A percentile compares a stretch with the other conserved stretches of the same genome.
Evolutionary conservation across 2,113 vertebrate species (phyloP).

Genomic region (Engraulis encrasicolus): DNA sequence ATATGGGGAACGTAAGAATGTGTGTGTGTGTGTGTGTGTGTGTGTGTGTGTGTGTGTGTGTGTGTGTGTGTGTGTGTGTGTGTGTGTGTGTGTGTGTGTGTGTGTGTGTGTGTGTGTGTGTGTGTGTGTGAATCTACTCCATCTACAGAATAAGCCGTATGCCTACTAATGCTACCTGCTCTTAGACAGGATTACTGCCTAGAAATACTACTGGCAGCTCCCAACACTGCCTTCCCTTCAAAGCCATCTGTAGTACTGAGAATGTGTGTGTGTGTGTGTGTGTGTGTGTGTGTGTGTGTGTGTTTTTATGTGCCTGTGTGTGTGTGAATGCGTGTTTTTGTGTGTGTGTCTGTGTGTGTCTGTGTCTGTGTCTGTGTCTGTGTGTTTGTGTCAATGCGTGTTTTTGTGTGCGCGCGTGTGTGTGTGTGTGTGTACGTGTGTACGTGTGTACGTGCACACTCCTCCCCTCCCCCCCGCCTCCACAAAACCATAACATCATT

Average conservation of each 20-base stretch:
- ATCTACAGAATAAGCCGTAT: constrained; percentile 34
- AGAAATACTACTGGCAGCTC: constrained; percentile 30
- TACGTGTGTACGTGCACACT: not conserved
- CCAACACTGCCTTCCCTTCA: constrained; percentile 25
- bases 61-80: constrained; percentile 52
- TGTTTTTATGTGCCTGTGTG: not conserved
- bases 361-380: not conserved
- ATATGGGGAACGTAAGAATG: no score
- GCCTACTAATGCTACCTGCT: constrained; percentile 51
- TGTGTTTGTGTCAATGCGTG: not conserved
- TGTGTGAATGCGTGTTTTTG: not conserved
- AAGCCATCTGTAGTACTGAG: not conserved
- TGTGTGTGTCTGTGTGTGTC: not conserved
- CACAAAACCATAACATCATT: constrained; percentile 56
- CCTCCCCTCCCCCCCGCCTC: constrained; percentile 17
- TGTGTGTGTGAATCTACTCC: constrained; percentile 52
- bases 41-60: constrained; percentile 54
- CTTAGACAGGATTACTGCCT: constrained; percentile 48
- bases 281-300: not conserved
- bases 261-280: not conserved
- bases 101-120: constrained; percentile 54
- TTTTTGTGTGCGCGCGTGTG: not conserved
- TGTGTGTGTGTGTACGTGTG: not conserved
- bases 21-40: constrained; percentile 54
- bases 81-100: constrained; percentile 52